Evolutionary conservation across 30 jellyfish, hydroid and myxozoan species (phyloP).

Genomic region (Calvadosia cruxmelitensis): DNA sequence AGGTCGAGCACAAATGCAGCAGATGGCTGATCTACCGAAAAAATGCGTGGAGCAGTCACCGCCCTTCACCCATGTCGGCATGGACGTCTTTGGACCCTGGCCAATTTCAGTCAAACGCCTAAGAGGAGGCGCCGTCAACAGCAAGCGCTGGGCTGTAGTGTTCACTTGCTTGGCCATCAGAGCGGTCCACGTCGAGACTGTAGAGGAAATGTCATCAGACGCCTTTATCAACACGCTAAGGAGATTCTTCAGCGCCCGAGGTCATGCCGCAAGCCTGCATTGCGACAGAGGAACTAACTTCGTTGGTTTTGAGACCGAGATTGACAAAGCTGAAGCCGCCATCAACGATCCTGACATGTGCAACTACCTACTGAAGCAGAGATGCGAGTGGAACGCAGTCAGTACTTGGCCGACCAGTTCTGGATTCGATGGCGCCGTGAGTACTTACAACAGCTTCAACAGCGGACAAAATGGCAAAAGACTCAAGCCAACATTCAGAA

Average conservation of each 20-base stretch:
- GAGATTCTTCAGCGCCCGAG: slow-evolving; percentile 15
- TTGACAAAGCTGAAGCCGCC: too few relatives aligned
- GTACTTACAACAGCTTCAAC: slow-evolving; percentile 2
- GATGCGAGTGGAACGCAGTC: too few relatives aligned
- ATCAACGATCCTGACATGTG: too few relatives aligned
- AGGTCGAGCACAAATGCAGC: slow-evolving; percentile 19
- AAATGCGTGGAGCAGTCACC: slow-evolving; percentile 27
- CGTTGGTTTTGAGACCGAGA: slow-evolving; percentile 20
- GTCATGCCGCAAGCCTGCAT: slow-evolving; percentile 16
- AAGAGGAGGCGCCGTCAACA: too few relatives aligned
- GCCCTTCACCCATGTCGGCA: slow-evolving; percentile 24
- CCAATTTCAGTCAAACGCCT: too few relatives aligned
- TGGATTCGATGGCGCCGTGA: slow-evolving; percentile 26
- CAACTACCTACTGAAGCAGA: too few relatives aligned
- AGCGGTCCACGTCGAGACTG: slow-evolving; percentile 28
- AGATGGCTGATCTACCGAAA: slow-evolving; percentile 42
- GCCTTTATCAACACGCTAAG: slow-evolving; percentile 20
- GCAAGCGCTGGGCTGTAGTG: slow-evolving; percentile 15
- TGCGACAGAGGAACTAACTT: slow-evolving; percentile 32
- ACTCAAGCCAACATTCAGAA: slow-evolving; percentile 3
- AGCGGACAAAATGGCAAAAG: slow-evolving; percentile 4
- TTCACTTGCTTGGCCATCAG: slow-evolving; percentile 21
- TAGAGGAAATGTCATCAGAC: slow-evolving; percentile 12
- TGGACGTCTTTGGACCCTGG: slow-evolving; percentile 9
- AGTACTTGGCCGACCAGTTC: slow-evolving; percentile 5